Percentiles rank a stretch among this genome's conserved stretches.
phyloP scores from a whole-genome alignment of 2,888 invertebrate genomes.

The Athetis lepigone region DNA sequence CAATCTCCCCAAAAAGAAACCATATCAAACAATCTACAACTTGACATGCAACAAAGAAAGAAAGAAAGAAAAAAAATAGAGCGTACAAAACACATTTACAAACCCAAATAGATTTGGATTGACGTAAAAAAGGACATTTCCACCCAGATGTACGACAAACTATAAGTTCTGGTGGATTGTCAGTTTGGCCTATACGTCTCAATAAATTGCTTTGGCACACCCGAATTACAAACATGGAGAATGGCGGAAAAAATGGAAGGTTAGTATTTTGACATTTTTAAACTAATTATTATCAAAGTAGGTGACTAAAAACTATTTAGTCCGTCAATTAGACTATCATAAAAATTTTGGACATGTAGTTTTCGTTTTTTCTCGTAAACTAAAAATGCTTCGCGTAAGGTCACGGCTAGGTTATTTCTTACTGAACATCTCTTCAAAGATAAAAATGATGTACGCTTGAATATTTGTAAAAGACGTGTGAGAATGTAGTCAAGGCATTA shows the following conservation, averaged over 20 bases:
- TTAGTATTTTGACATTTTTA: constrained; percentile 10
- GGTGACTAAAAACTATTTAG: too few species aligned
- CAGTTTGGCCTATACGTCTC: constrained; percentile 73
- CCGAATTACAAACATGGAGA: constrained; percentile 44
- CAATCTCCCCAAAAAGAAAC: constrained; percentile 15
- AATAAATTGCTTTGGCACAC: constrained; percentile 79
- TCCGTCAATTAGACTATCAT: too few species aligned
- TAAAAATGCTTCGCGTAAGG: too few species aligned
- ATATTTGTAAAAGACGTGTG: too few species aligned
- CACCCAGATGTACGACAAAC: constrained; percentile 54
- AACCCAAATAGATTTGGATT: constrained; percentile 64
- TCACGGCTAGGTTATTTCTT: too few species aligned
- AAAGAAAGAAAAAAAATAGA: constrained; percentile 27
- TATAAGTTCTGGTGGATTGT: constrained; percentile 61
- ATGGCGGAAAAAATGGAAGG: constrained; percentile 25
- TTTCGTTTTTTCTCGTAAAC: too few species aligned
- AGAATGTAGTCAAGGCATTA: too few species aligned
- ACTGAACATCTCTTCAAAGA: too few species aligned
- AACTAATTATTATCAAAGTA: constrained; percentile 32
- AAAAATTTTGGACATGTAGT: too few species aligned
- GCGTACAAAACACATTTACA: constrained; percentile 58
- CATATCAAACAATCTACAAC: constrained; percentile 32
- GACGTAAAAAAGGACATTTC: constrained; percentile 62
- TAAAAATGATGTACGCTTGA: too few species aligned
- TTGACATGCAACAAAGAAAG: constrained; percentile 40